Conservation (phyloP, 2,113 vertebrate genomes). For the Oncorhynchus kisutch region DNA sequence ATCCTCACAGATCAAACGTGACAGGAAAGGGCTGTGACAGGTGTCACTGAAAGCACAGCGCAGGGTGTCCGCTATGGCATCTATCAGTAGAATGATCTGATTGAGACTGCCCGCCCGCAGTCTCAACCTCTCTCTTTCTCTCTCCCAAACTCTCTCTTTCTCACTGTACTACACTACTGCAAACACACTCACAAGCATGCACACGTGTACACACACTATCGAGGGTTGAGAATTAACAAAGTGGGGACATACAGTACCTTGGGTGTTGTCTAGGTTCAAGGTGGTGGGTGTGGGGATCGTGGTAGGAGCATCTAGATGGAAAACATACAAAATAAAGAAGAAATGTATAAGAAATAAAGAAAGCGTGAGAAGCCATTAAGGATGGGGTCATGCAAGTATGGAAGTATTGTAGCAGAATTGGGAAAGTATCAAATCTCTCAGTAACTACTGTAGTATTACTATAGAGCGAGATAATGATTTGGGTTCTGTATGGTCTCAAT, state of each 20-base stretch:
- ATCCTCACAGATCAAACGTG: slow-evolving; percentile 58
- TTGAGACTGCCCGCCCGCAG: slow-evolving; percentile 54
- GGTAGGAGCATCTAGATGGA: slow-evolving; percentile 81
- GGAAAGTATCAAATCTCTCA: neutral
- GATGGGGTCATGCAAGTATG: slow-evolving; percentile 37
- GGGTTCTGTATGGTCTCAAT: neutral
- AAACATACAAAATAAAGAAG: slow-evolving; percentile 73
- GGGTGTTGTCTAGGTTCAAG: slow-evolving; percentile 72
- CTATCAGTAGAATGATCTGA: slow-evolving; percentile 68
- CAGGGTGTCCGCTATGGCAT: slow-evolving; percentile 55
- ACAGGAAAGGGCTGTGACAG: slow-evolving; percentile 59
- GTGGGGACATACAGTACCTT: slow-evolving; percentile 74
- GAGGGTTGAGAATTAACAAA: too few species aligned
- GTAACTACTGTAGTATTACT: too few species aligned
- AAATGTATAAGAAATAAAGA: slow-evolving; percentile 66
- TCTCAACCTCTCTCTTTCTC: slow-evolving; percentile 12
- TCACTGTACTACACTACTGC: slow-evolving; percentile 1
- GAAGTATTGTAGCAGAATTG: neutral
- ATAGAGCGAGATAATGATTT: neutral
- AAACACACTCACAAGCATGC: slow-evolving; percentile 13
- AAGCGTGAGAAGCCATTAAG: slow-evolving; percentile 56
- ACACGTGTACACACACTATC: slow-evolving; percentile 38
- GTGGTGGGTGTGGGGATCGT: slow-evolving; percentile 79
- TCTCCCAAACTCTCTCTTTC: slow-evolving; percentile 17
- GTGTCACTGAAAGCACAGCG: slow-evolving; percentile 46